Evolutionary conservation across 37 sponge, comb jelly and placozoan species (phyloP).

Genomic region (Ianthella basta): DNA sequence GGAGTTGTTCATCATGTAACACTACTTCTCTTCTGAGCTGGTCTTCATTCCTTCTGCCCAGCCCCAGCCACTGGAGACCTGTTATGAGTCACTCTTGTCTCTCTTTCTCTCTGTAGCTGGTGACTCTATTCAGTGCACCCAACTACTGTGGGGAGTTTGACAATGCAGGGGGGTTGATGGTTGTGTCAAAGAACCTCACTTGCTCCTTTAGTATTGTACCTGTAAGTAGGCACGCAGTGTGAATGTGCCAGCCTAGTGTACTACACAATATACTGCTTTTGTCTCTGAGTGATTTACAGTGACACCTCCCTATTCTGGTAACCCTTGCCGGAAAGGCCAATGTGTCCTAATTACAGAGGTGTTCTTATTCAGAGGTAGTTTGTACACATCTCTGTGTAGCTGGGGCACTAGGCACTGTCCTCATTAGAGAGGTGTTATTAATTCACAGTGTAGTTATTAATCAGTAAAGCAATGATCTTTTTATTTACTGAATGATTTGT

Average conservation of each 20-base stretch:
- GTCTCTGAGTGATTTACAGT: too few relatives aligned
- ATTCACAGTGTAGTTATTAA: too few relatives aligned
- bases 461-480: too few relatives aligned
- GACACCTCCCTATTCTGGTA: too few relatives aligned
- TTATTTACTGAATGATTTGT: too few relatives aligned
- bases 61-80: background rate
- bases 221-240: slow-evolving; percentile 32
- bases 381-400: too few relatives aligned
- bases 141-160: slow-evolving; percentile 97
- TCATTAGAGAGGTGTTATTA: too few relatives aligned
- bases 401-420: too few relatives aligned
- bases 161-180: slow-evolving; percentile 85
- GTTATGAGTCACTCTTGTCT: background rate
- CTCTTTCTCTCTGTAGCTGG: slow-evolving; percentile 64
- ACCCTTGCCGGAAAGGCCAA: too few relatives aligned
- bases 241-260: background rate
- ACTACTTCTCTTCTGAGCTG: background rate
- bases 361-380: too few relatives aligned
- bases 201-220: slow-evolving; percentile 86
- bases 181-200: slow-evolving; percentile 74
- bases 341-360: too few relatives aligned
- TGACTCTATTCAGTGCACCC: slow-evolving; percentile 94
- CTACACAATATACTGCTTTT: too few relatives aligned
- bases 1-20: background rate
- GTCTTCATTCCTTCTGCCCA: background rate